These are phyloP conservation scores for Pica pica DNA, from an alignment of 2,113 vertebrate genomes.

Conservation along the genomic window DNA sequence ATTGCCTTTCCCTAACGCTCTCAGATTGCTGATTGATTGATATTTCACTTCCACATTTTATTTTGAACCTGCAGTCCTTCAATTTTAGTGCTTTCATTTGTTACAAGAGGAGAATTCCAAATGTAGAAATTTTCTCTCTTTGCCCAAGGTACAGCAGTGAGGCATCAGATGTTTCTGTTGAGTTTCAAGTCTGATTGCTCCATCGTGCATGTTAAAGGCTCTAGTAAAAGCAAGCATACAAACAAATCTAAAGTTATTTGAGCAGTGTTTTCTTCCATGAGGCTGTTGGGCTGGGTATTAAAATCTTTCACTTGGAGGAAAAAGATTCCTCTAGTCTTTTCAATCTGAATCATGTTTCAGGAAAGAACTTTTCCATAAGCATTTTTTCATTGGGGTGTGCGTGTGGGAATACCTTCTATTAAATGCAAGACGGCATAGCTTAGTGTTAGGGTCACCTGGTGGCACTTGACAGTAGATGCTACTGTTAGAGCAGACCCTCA, in stretches of 20 bases:
- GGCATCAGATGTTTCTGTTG: not conserved
- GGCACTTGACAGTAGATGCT: not conserved
- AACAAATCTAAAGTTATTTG: not conserved
- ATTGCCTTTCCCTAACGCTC: not conserved
- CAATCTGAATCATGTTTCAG: not conserved
- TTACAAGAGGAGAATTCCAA: not conserved
- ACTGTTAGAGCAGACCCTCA: not conserved
- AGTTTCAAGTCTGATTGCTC: not conserved
- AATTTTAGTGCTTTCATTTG: not conserved
- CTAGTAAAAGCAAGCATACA: not conserved
- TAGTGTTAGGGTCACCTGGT: not conserved
- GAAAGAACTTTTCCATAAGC: not conserved
- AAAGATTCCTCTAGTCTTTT: not conserved
- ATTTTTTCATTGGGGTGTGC: not conserved
- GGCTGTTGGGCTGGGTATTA: not conserved
- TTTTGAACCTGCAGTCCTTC: not conserved
- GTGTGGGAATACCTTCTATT: not conserved
- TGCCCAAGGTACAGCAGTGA: not conserved
- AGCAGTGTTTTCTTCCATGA: not conserved
- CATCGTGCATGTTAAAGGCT: not conserved
- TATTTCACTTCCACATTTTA: not conserved
- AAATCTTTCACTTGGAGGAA: not conserved
- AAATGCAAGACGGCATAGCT: not conserved
- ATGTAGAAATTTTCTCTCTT: not conserved
- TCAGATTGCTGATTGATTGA: not conserved